phyloP scores from a whole-genome alignment of 2,888 invertebrate genomes.

The Neoascia interrupta region DNA sequence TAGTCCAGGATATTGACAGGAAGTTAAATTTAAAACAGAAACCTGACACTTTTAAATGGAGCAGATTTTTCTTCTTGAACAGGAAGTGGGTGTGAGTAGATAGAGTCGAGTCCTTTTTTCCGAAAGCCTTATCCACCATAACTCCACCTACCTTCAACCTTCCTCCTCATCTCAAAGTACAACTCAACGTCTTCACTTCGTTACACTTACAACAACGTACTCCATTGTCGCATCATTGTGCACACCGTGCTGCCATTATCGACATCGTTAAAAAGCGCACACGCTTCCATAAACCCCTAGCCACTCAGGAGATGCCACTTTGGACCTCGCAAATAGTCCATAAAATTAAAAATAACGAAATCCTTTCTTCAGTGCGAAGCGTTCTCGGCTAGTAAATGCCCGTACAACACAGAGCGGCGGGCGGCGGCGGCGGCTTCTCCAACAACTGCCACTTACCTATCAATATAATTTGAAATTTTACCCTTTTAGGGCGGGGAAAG shows the following conservation, averaged over 20 bases:
- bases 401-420: too few relatives aligned
- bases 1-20: too few relatives aligned
- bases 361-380: background rate
- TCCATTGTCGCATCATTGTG: constrained; percentile 14
- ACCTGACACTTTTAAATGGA: too few relatives aligned
- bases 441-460: constrained; percentile 55
- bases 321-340: constrained; percentile 48
- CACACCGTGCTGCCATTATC: constrained; percentile 19
- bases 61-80: too few relatives aligned
- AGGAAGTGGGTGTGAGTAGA: too few relatives aligned
- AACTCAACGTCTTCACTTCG: constrained; percentile 5
- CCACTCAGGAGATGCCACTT: background rate
- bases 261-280: constrained; percentile 30
- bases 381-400: constrained; percentile 28
- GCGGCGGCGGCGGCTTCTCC: background rate
- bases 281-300: constrained; percentile 8
- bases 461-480: constrained; percentile 54
- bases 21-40: too few relatives aligned
- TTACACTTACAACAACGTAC: constrained; percentile 29
- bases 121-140: too few relatives aligned
- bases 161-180: too few relatives aligned
- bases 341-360: constrained; percentile 50
- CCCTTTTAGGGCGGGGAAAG: constrained; percentile 23
- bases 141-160: too few relatives aligned
- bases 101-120: too few relatives aligned